phyloP scores from a whole-genome alignment of 1,140 invertebrate species.

The Scaptomyza hsui region DNA sequence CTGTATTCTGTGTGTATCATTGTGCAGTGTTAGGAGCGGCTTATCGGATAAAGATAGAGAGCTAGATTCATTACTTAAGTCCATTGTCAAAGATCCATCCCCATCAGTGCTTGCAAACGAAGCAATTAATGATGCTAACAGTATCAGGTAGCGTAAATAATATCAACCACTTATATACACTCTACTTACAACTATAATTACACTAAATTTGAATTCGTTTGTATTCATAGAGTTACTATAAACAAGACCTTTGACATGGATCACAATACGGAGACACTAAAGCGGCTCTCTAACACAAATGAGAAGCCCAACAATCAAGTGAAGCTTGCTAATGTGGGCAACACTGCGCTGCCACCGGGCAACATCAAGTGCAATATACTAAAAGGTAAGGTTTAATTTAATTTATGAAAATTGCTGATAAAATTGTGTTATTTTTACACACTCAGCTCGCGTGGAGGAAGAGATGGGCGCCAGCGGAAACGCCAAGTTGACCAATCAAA shows the following conservation, averaged over 20 bases:
- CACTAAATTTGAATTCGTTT: background rate
- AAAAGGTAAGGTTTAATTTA: slow-evolving; percentile 87
- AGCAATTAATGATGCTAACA: slow-evolving; percentile 84
- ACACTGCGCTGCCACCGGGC: slow-evolving; percentile 91
- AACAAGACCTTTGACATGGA: slow-evolving; percentile 86
- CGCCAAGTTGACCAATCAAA: slow-evolving; percentile 85
- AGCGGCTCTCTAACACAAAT: slow-evolving; percentile 85
- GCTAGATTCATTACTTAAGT: slow-evolving; percentile 86
- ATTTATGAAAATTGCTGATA: background rate
- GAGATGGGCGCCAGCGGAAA: slow-evolving; percentile 85
- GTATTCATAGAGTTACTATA: slow-evolving; percentile 85
- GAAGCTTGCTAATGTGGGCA: slow-evolving; percentile 86
- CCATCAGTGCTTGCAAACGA: slow-evolving; percentile 85
- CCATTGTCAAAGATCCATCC: slow-evolving; percentile 86
- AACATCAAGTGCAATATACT: slow-evolving; percentile 97
- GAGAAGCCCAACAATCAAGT: slow-evolving; percentile 89
- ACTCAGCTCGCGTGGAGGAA: slow-evolving; percentile 86
- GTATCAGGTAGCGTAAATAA: slow-evolving; percentile 83
- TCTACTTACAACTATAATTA: slow-evolving; percentile 64
- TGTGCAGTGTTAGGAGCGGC: slow-evolving; percentile 85
- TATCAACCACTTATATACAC: background rate
- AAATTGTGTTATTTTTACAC: background rate
- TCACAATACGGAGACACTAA: slow-evolving; percentile 85
- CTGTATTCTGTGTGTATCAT: slow-evolving; percentile 64
- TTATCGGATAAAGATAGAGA: slow-evolving; percentile 85